These are phyloP conservation scores for Cynopterus sphinx DNA, from an alignment of 2,797 vertebrate genomes.

Conservation along the genomic window DNA sequence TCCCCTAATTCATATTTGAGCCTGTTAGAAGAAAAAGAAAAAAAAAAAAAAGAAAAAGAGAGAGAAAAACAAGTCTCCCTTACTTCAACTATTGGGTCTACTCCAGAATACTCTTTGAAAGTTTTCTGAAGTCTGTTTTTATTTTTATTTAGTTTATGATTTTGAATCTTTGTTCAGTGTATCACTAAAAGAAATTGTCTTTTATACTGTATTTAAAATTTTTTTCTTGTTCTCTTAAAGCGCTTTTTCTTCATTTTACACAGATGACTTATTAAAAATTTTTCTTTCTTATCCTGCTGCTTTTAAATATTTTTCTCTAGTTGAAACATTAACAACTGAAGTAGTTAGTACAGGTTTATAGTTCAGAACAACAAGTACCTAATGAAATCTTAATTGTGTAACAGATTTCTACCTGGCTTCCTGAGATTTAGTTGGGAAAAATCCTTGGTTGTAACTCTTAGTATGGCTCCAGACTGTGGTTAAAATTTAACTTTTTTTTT, in stretches of 20 bases:
- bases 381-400: neutral
- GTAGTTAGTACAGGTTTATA: neutral
- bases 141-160: slow-evolving; percentile 38
- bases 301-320: neutral
- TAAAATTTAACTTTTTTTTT: neutral
- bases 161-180: slow-evolving; percentile 18
- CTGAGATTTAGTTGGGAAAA: slow-evolving; percentile 8
- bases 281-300: neutral
- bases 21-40: neutral
- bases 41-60: neutral
- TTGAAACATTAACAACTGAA: neutral
- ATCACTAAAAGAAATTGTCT: slow-evolving; percentile 11
- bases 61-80: slow-evolving; percentile 1
- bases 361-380: neutral
- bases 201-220: neutral
- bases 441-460: slow-evolving; percentile 5
- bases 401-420: neutral
- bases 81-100: neutral
- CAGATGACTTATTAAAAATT: neutral
- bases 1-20: neutral
- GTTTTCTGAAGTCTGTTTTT: slow-evolving; percentile 43
- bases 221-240: neutral
- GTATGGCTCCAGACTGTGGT: neutral
- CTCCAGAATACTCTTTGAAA: slow-evolving; percentile 3
- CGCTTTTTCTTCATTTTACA: neutral